phyloP scores from a whole-genome alignment of 1,140 invertebrate species.

The Drosophila gunungcola region DNA sequence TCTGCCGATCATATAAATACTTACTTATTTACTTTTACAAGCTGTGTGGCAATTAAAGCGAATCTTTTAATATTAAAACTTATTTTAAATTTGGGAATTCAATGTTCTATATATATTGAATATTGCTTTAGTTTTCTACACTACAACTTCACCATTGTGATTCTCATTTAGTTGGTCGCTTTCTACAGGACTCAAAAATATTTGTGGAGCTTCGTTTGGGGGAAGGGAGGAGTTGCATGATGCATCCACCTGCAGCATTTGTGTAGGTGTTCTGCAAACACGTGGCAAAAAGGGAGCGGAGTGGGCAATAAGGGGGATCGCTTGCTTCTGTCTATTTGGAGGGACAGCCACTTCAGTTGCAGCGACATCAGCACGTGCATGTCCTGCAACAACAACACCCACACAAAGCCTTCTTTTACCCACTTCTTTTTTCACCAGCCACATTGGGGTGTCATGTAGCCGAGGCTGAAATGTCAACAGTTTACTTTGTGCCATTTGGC shows the following conservation, averaged over 20 bases:
- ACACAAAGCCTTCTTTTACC: conserved; percentile 3
- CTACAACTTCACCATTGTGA: conserved; percentile 18
- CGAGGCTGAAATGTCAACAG: conserved; percentile 78
- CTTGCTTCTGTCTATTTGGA: conserved; percentile 59
- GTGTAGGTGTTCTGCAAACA: conserved; percentile 82
- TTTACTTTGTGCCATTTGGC: conserved; percentile 78
- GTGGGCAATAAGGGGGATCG: not conserved
- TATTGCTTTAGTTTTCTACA: not conserved
- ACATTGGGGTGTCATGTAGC: conserved; percentile 55
- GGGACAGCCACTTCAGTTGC: conserved; percentile 62
- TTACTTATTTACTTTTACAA: too few species aligned
- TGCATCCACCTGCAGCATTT: conserved; percentile 44
- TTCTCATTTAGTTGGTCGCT: conserved; percentile 50
- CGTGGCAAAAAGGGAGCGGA: conserved; percentile 20
- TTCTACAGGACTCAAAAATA: conserved; percentile 67
- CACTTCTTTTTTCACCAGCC: not conserved
- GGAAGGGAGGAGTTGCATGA: not conserved
- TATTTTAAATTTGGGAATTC: too few species aligned
- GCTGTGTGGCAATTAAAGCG: too few species aligned
- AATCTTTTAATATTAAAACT: too few species aligned
- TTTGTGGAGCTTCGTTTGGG: conserved; percentile 52
- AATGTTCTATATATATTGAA: too few species aligned
- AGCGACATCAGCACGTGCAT: conserved; percentile 55
- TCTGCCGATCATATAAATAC: too few species aligned
- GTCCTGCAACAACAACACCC: conserved; percentile 47